Evolutionary conservation across 2,113 vertebrate species (phyloP).

Genomic region (Amazona vittata): DNA sequence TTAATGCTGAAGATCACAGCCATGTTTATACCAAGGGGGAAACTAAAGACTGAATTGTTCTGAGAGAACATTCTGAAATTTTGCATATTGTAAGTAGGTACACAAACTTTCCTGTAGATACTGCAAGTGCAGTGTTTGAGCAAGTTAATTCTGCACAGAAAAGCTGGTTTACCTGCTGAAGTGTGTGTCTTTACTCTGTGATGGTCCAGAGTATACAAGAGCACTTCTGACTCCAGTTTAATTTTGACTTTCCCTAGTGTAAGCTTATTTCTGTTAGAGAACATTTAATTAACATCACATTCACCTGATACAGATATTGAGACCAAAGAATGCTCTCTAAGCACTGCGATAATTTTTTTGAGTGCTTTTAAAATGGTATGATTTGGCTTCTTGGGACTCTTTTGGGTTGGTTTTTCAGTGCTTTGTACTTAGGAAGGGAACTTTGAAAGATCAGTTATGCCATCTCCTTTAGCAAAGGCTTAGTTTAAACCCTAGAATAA

Average conservation of each 20-base stretch:
- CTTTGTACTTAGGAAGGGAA: background rate
- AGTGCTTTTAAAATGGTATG: background rate
- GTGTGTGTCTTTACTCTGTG: background rate
- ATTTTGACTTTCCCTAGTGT: background rate
- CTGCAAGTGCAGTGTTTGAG: background rate
- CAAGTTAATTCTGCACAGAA: background rate
- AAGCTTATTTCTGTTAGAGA: background rate
- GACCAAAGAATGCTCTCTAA: background rate
- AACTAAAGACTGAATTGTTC: background rate
- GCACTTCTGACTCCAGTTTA: background rate
- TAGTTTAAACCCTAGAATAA: background rate
- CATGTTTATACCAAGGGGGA: background rate
- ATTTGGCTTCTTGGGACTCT: background rate
- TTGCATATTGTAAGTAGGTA: background rate
- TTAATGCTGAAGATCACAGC: background rate
- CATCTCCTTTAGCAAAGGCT: background rate
- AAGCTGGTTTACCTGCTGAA: background rate
- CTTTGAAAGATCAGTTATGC: background rate
- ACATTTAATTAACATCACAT: background rate
- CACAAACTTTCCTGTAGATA: background rate
- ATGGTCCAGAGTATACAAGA: background rate
- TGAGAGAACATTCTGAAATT: background rate
- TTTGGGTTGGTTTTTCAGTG: background rate
- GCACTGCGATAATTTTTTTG: background rate
- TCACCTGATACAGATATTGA: background rate